Conservation (phyloP, 2,113 vertebrate species). For the Triplophysa tibetana region DNA sequence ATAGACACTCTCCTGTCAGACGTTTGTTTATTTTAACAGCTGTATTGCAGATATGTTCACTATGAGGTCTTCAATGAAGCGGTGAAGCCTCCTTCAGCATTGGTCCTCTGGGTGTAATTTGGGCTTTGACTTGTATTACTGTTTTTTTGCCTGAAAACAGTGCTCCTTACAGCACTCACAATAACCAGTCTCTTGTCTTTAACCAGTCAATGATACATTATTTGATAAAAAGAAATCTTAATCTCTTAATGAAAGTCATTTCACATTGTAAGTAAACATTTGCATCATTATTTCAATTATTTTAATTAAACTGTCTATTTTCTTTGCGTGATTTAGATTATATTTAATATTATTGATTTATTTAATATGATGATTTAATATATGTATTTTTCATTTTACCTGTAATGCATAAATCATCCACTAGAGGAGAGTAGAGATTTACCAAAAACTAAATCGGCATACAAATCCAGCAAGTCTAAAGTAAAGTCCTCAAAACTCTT, state of each 20-base stretch:
- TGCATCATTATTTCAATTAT: too few species aligned
- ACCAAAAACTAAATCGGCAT: background rate
- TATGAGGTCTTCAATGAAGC: background rate
- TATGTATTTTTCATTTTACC: background rate
- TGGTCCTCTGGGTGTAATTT: background rate
- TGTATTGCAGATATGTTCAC: background rate
- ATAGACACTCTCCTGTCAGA: background rate
- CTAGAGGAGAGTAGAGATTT: slow-evolving; percentile 4
- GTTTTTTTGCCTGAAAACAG: background rate
- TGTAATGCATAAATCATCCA: background rate
- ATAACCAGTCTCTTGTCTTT: background rate
- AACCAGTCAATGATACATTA: background rate
- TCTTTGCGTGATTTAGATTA: too few species aligned
- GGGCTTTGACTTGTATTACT: background rate
- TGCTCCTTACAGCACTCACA: background rate
- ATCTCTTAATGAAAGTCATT: background rate
- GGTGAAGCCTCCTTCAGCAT: background rate
- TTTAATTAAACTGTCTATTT: too few species aligned
- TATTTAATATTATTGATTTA: too few species aligned
- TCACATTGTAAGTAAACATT: background rate
- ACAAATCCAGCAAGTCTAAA: background rate
- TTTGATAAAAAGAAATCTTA: background rate
- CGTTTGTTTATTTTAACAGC: background rate
- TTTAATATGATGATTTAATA: too few species aligned
- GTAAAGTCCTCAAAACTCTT: too few species aligned